phyloP scores from a whole-genome alignment of 2,113 vertebrate species.

The Papio anubis region DNA sequence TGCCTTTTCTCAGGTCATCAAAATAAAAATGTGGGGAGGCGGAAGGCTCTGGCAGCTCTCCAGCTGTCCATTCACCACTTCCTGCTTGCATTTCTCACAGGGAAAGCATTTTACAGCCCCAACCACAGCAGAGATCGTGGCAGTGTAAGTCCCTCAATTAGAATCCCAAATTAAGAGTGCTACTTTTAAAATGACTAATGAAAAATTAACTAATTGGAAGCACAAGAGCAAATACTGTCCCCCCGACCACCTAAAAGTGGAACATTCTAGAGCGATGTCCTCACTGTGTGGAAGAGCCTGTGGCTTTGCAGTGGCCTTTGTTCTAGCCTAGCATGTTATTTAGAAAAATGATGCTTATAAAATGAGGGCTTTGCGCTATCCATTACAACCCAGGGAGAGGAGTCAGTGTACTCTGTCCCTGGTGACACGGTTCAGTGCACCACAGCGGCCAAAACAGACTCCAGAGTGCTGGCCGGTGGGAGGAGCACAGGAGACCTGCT shows the following conservation, averaged over 20 bases:
- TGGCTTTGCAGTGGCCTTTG: constrained; percentile 27
- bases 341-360: constrained; percentile 58
- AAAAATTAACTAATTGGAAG: constrained; percentile 36
- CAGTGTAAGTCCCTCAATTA: not conserved
- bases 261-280: constrained; percentile 40
- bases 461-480: not conserved
- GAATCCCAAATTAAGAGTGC: not conserved
- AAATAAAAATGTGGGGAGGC: constrained; percentile 33
- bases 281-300: constrained; percentile 36
- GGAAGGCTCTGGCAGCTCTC: not conserved
- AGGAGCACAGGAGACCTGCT: not conserved
- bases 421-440: not conserved
- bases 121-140: not conserved
- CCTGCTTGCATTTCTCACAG: constrained; percentile 18
- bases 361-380: constrained; percentile 45
- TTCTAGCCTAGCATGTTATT: constrained; percentile 55
- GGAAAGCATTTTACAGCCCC: not conserved
- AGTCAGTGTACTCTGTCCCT: not conserved
- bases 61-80: not conserved
- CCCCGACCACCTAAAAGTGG: not conserved
- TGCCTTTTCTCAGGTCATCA: constrained; percentile 55
- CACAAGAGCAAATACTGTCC: not conserved
- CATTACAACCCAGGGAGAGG: not conserved
- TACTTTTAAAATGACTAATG: constrained; percentile 44
- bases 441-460: not conserved